Conservation (phyloP, 1,140 invertebrate genomes). For the Drosophila virilis region DNA sequence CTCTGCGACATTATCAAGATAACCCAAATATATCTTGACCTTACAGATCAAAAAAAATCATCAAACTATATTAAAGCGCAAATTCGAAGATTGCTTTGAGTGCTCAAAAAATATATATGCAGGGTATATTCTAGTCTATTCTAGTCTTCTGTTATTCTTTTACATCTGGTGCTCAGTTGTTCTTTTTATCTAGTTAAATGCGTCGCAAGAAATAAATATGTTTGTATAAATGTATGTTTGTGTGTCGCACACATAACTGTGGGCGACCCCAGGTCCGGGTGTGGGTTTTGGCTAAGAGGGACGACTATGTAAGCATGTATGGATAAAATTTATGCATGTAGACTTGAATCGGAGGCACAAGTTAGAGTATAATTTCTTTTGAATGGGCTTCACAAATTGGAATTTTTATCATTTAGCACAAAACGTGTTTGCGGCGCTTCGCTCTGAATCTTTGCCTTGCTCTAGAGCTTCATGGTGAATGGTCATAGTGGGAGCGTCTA, state of each 20-base stretch:
- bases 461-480: neutral
- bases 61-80: too few species aligned
- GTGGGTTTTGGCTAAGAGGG: neutral
- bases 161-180: constrained; percentile 20
- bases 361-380: constrained; percentile 45
- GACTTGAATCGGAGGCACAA: constrained; percentile 31
- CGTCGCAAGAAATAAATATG: constrained; percentile 12
- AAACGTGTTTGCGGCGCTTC: constrained; percentile 42
- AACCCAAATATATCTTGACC: too few species aligned
- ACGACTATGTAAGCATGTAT: neutral
- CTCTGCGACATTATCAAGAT: too few species aligned
- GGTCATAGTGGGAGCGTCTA: neutral
- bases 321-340: constrained; percentile 26
- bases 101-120: neutral
- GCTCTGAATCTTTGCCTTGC: neutral
- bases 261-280: constrained; percentile 19
- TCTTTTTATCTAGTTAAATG: constrained; percentile 43
- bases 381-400: constrained; percentile 48
- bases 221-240: constrained; percentile 9
- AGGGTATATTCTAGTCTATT: neutral
- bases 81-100: too few species aligned
- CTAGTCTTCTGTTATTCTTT: neutral
- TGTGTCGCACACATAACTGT: constrained; percentile 21
- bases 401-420: constrained; percentile 53
- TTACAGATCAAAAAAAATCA: too few species aligned